phyloP scores from a whole-genome alignment of 2,113 vertebrate species.

The Xiphophorus hellerii region DNA sequence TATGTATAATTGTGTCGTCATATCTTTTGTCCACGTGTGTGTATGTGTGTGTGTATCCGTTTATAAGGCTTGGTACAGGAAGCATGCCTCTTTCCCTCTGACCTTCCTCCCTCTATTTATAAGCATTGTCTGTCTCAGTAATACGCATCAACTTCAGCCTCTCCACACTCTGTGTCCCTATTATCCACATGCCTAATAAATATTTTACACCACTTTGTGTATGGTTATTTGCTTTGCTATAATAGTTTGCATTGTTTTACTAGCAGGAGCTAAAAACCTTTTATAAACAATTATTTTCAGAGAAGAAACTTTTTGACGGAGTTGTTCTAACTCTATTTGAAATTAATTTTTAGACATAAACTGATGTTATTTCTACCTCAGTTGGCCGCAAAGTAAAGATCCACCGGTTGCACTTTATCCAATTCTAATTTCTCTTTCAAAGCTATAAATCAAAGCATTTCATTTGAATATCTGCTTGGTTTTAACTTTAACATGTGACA shows the following conservation, averaged over 20 bases:
- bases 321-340: neutral
- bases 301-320: neutral
- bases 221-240: neutral
- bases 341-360: neutral
- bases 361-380: no score
- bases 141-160: slow-evolving; percentile 11
- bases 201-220: neutral
- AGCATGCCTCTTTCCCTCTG: slow-evolving; percentile 72
- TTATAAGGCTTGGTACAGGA: slow-evolving; percentile 61
- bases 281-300: neutral
- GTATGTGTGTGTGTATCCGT: slow-evolving; percentile 44
- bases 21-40: neutral
- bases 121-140: slow-evolving; percentile 29
- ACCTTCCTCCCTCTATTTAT: slow-evolving; percentile 75
- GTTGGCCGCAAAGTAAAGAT: no score
- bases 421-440: neutral
- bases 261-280: neutral
- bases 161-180: neutral
- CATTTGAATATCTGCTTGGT: neutral
- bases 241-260: neutral
- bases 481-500: neutral
- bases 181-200: neutral
- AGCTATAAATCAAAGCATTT: neutral
- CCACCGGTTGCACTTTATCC: neutral
- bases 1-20: neutral